A percentile compares a stretch with the other conserved stretches of the same genome.
Conservation (phyloP, 2,888 invertebrate genomes). For the Nebria brevicollis region DNA sequence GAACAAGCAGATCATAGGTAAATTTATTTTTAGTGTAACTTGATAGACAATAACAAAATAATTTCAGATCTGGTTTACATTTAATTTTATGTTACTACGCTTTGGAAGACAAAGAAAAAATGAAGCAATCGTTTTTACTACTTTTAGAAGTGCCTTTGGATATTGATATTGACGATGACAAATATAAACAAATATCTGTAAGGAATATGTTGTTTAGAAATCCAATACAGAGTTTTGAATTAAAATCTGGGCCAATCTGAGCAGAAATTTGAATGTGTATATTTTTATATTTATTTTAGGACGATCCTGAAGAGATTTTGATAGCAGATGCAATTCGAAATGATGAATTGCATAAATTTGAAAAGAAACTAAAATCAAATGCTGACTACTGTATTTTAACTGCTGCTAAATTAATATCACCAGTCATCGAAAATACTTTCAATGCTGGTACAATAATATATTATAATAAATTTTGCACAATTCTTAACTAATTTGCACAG, state of each 20-base stretch:
- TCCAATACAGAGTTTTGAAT: no score
- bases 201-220: not conserved
- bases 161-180: constrained; percentile 76
- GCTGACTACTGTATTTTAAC: constrained; percentile 86
- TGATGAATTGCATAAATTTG: constrained; percentile 79
- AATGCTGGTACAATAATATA: constrained; percentile 67
- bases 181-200: constrained; percentile 41
- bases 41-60: not conserved
- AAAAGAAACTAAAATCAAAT: constrained; percentile 75
- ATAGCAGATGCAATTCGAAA: constrained; percentile 75
- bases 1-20: constrained; percentile 82
- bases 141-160: constrained; percentile 88
- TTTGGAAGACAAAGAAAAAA: constrained; percentile 91
- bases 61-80: constrained; percentile 77
- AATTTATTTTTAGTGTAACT: constrained; percentile 67
- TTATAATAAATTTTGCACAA: not conserved
- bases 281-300: constrained; percentile 55
- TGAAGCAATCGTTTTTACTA: constrained; percentile 91
- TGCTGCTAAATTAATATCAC: constrained; percentile 89
- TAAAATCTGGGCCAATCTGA: no score
- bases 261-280: constrained; percentile 47
- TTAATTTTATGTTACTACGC: constrained; percentile 89
- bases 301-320: constrained; percentile 60
- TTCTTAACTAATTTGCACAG: no score
- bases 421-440: constrained; percentile 78